Percentiles rank a stretch among this genome's conserved stretches.
Evolutionary conservation across 2,888 invertebrate species (phyloP).

Genomic region (Tipula lateralis): DNA sequence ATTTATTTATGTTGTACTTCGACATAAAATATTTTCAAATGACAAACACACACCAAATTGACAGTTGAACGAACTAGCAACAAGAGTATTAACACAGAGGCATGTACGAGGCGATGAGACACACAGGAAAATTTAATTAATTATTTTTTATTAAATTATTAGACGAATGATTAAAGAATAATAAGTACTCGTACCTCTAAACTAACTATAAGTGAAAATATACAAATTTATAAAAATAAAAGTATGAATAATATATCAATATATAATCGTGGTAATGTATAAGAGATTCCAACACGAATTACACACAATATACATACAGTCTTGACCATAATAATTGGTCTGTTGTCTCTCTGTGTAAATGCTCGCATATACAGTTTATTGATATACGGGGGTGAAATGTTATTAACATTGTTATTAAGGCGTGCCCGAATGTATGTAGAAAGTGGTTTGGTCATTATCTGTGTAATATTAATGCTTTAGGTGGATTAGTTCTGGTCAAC

Average conservation of each 20-base stretch:
- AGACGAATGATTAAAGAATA: constrained; percentile 24
- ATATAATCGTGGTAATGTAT: background rate
- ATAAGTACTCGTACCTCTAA: background rate
- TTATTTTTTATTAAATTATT: background rate
- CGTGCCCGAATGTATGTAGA: background rate
- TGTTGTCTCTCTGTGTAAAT: background rate
- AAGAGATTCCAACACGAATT: constrained; percentile 6
- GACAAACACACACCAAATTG: background rate
- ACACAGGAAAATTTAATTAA: background rate
- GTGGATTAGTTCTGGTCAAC: background rate
- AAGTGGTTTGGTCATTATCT: background rate
- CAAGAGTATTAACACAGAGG: background rate
- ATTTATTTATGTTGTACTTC: background rate
- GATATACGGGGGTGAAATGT: background rate
- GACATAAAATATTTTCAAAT: background rate
- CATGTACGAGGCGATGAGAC: too few relatives aligned
- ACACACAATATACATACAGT: background rate
- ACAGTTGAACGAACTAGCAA: constrained; percentile 12
- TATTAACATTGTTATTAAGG: background rate
- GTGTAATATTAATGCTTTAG: background rate
- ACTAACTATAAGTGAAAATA: background rate
- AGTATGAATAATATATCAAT: background rate
- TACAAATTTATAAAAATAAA: constrained; percentile 19
- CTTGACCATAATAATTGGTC: background rate
- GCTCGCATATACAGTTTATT: background rate